Conservation (phyloP, 2,113 vertebrate species). For the Plecturocebus donacophilus region DNA sequence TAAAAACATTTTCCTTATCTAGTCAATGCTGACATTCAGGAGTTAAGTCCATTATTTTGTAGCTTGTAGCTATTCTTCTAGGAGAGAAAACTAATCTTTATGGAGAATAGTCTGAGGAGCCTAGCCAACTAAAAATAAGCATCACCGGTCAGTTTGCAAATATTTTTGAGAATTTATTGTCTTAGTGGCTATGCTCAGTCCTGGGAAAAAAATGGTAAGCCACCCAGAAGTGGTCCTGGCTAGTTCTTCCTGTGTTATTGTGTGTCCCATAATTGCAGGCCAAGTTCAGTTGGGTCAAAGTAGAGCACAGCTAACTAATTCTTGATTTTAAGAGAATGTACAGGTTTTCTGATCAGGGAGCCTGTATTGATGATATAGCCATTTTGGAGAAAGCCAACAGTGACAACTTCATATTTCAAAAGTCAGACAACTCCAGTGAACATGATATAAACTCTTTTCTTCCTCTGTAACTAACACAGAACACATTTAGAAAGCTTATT, state of each 20-base stretch:
- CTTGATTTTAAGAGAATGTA: not conserved
- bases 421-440: not conserved
- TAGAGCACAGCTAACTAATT: not conserved
- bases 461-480: not conserved
- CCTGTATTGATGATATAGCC: not conserved
- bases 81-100: not conserved
- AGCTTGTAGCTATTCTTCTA: not conserved
- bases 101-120: not conserved
- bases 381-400: not conserved
- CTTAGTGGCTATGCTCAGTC: not conserved
- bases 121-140: not conserved
- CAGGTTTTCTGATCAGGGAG: not conserved
- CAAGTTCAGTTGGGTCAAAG: not conserved
- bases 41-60: not conserved
- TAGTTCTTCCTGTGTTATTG: not conserved
- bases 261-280: not conserved
- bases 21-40: not conserved
- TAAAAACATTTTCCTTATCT: no score
- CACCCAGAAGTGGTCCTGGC: not conserved
- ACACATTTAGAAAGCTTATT: not conserved
- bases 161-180: not conserved
- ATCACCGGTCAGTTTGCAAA: not conserved
- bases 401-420: not conserved
- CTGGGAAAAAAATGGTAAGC: not conserved
- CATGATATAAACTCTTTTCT: not conserved